phyloP scores from a whole-genome alignment of 2,797 vertebrate species.

The Tympanoctomys barrerae region DNA sequence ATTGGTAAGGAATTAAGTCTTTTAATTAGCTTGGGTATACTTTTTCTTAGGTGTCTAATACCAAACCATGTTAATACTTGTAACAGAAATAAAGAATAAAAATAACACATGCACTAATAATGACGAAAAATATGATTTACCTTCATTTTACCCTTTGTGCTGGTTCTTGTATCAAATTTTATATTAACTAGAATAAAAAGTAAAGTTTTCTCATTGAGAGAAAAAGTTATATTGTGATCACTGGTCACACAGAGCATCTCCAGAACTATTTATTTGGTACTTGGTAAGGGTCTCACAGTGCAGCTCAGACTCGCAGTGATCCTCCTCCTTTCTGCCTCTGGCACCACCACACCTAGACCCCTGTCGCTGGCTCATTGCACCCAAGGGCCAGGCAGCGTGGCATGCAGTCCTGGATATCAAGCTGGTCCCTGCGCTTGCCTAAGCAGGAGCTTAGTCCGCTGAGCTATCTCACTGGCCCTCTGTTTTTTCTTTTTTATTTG shows the following conservation, averaged over 20 bases:
- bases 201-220: conserved; percentile 42
- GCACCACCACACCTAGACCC: too few species aligned
- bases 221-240: conserved; percentile 31
- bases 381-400: too few species aligned
- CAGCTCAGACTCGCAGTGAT: too few species aligned
- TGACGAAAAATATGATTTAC: not conserved
- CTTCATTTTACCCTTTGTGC: not conserved
- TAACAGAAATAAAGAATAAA: conserved; percentile 53
- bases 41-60: conserved; percentile 57
- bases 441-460: too few species aligned
- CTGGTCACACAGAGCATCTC: conserved; percentile 57
- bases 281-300: too few species aligned
- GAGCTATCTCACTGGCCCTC: too few species aligned
- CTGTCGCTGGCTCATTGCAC: too few species aligned
- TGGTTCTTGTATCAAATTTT: not conserved
- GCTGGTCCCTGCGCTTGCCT: too few species aligned
- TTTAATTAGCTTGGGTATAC: conserved; percentile 19
- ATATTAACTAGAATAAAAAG: conserved; percentile 30
- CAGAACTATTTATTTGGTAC: too few species aligned
- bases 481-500: too few species aligned
- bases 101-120: not conserved
- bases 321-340: too few species aligned
- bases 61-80: conserved; percentile 20
- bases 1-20: conserved; percentile 20
- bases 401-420: too few species aligned